Evolutionary conservation across 2,888 invertebrate species (phyloP), one percentile per base, ranked within the genome.

Genomic region (Mesorhabditis spiculigera): DNA sequence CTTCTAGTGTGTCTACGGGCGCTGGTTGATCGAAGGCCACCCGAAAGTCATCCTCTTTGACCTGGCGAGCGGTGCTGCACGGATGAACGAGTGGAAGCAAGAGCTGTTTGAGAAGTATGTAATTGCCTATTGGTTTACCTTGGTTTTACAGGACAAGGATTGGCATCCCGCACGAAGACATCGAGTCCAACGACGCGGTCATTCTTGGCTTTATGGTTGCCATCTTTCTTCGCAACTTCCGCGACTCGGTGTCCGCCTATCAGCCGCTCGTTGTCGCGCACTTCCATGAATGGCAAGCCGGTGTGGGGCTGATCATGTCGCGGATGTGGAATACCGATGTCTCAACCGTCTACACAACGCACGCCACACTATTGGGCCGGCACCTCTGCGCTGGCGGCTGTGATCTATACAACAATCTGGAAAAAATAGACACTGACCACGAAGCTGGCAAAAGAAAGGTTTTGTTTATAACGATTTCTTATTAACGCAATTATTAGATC

Each of bases 231-330:
- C 90, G 90, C 73, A 77, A 87, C 86, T 88, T 88, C 78, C 79
- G 85, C 43, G 81, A 84, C 45, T 78, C 82, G 1, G 75, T 80
- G 28, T 79, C 75, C 65, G 76, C 73, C 62, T 78, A 78, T 67
- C 71, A 77, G 13, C 82, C 96, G 0, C 90, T 92, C 65, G 91
- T 98, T 58, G 92, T 95, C 0, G 91, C 93, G 0, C 97, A 98
- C 86, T 99, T 97, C 87, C 98, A 98, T 87, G 98, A 99, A 88
- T 98, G 98, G 98, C 93, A 96, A 85, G 94, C 97, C 0, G 97
- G 96, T 5, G 91, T 95, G 41, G 97, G 95, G 0, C 90, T 99
- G 13, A 93, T 99, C 45, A 91, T 86, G 84, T 71, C 76, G n/a
- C 73, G 83, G 64, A 73, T 82, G 45, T 85, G 85, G 85, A 80